Base-by-base conservation (phyloP, 2,113 vertebrate genomes). In the Zingel zingel region DNA sequence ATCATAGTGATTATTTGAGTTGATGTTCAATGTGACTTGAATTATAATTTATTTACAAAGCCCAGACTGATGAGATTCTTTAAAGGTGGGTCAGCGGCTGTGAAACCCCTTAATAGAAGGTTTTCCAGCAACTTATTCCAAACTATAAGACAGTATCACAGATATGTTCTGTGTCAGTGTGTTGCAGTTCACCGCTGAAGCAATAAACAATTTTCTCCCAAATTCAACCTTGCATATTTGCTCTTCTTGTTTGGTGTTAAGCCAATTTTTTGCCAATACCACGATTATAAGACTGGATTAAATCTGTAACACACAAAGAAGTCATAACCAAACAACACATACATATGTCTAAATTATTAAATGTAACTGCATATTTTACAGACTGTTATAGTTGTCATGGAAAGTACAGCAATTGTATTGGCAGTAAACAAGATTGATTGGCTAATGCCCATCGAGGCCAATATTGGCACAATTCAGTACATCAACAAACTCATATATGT, bases 11-110 rank as follows among this genome's bases (percentile, higher is more conserved):
- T 74, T 25, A 59, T 36, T 78, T 51, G 6, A 61, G 50, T 79
- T 33, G 39, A 59, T 59, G 73, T 72, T 63, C 48, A 84, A 78
- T 62, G 67, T 77, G 73, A 77, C 57, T 43, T 51, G 19, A 59
- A 63, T 79, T 47, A 5, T 33, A 67, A 18, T 68, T 47, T 50
- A 56, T 65, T 36, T 66, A 51, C 25, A 81, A 68, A 45, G 64
- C 66, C 11, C 5, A 56, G 45, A 39, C 48, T 69, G 8, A 47
- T 53, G 58, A 36, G 30, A 53, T 30, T 57, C 27, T 57, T 65
- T 54, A 50, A 39, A 43, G 18, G 14, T 33, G 36, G 73, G 19
- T 62, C 14, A 56, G 62, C 56, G 65, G 62, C 67, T 78, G 36
- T 30, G 54, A 58, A 23, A 45, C 12, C 56, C n/a, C 50, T 54